phyloP scores from a whole-genome alignment of 2,113 vertebrate genomes.

The Caretta caretta region DNA sequence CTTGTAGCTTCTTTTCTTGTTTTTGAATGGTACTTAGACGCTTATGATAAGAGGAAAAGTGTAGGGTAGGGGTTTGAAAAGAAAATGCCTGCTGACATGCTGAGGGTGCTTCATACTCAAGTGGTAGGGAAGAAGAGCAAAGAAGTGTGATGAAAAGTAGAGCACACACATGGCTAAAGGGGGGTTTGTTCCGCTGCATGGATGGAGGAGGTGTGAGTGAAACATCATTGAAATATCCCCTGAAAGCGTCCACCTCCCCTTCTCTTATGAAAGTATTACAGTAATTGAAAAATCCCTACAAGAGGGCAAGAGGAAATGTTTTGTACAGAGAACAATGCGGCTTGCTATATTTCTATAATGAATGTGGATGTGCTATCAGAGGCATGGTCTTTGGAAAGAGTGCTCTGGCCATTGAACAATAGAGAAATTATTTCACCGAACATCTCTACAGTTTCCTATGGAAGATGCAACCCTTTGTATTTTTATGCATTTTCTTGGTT shows the following conservation, averaged over 20 bases:
- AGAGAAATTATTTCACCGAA: background rate
- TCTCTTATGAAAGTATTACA: background rate
- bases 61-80: background rate
- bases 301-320: background rate
- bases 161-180: background rate
- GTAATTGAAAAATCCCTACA: background rate
- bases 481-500: background rate
- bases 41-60: background rate
- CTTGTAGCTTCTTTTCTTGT: constrained; percentile 42
- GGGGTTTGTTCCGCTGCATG: background rate
- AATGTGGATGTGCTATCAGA: background rate
- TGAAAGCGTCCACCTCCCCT: background rate
- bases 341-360: background rate
- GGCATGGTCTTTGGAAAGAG: background rate
- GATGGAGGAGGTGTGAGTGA: background rate
- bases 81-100: background rate
- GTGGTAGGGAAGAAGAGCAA: background rate
- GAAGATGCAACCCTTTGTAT: background rate
- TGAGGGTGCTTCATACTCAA: background rate
- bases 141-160: background rate
- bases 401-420: background rate
- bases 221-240: background rate
- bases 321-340: background rate
- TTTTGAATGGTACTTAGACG: constrained; percentile 30
- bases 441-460: background rate